phyloP scores from a whole-genome alignment of 1,140 invertebrate genomes.

The Hesperophylax magnus region DNA sequence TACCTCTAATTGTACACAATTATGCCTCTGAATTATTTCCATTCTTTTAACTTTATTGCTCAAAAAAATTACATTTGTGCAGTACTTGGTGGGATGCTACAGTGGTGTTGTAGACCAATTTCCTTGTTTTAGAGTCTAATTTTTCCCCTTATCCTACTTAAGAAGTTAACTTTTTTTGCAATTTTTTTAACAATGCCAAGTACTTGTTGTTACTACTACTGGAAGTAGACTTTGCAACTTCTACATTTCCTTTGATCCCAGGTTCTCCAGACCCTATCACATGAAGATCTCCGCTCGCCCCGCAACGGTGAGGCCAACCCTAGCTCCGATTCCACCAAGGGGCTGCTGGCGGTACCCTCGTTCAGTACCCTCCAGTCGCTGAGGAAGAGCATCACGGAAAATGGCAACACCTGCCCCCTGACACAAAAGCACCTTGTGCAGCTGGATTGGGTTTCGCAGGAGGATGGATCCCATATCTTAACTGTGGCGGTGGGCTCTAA shows the following conservation, averaged over 20 bases:
- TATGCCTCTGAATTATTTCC: no score
- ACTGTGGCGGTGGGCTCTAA: conserved; percentile 97
- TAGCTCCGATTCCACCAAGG: conserved; percentile 68
- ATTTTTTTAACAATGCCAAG: no score
- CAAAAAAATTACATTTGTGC: no score
- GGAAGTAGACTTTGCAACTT: conserved; percentile 10
- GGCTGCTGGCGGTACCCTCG: conserved; percentile 90
- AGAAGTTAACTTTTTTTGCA: no score
- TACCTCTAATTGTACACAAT: no score
- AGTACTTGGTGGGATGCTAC: no score
- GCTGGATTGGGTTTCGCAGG: conserved; percentile 98
- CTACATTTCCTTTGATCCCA: conserved; percentile 45
- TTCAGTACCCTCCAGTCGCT: conserved; percentile 93
- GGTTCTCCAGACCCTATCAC: conserved; percentile 74
- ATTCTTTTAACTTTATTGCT: no score
- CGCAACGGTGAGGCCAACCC: conserved; percentile 69
- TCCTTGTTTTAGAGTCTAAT: no score
- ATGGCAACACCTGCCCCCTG: conserved; percentile 89
- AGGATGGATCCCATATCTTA: conserved; percentile 98
- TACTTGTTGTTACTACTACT: no score
- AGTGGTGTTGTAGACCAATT: no score
- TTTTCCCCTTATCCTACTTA: no score
- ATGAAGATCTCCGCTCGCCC: conserved; percentile 72
- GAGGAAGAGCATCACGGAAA: conserved; percentile 90
- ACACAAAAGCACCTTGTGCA: conserved; percentile 93